Percentiles rank a stretch among this genome's conserved stretches.
Evolutionary conservation across 1,140 invertebrate genomes (phyloP).

Genomic region (Panagrolaimus sp.): DNA sequence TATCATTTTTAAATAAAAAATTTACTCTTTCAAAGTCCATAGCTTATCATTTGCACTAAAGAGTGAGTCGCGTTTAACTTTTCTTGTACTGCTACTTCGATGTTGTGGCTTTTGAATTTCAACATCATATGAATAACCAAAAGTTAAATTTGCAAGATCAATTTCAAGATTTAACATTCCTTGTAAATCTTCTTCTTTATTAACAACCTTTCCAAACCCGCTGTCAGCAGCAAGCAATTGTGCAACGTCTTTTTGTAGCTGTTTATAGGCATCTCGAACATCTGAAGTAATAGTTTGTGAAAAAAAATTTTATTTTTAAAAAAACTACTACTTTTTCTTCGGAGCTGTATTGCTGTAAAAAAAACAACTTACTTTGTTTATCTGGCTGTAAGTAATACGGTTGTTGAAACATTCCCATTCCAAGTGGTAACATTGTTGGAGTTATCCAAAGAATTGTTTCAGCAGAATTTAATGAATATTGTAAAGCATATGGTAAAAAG

Average conservation of each 20-base stretch:
- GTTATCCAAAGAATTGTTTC: conserved; percentile 20
- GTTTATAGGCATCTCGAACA: conserved; percentile 16
- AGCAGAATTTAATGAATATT: conserved; percentile 11
- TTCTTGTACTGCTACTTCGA: background rate
- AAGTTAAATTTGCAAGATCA: conserved; percentile 17
- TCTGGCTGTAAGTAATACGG: conserved; percentile 14
- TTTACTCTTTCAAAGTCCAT: background rate
- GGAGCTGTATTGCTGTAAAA: no score
- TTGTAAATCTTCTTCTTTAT: conserved; percentile 11
- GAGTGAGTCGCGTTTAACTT: no score
- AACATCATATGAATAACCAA: background rate
- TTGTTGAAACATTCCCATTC: conserved; percentile 15
- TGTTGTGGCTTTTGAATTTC: background rate
- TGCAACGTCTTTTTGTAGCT: conserved; percentile 14
- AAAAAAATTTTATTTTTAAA: no score
- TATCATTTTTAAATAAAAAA: background rate
- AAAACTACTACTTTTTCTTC: no score
- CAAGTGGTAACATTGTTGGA: conserved; percentile 18
- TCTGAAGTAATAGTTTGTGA: conserved; percentile 9
- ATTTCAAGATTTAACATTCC: conserved; percentile 18
- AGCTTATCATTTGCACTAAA: no score
- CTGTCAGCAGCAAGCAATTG: conserved; percentile 14
- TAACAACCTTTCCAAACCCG: background rate
- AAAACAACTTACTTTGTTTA: conserved; percentile 14
- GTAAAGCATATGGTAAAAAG: conserved; percentile 18